phyloP scores from a whole-genome alignment of 2,888 invertebrate genomes.

The Anticlea derivata region DNA sequence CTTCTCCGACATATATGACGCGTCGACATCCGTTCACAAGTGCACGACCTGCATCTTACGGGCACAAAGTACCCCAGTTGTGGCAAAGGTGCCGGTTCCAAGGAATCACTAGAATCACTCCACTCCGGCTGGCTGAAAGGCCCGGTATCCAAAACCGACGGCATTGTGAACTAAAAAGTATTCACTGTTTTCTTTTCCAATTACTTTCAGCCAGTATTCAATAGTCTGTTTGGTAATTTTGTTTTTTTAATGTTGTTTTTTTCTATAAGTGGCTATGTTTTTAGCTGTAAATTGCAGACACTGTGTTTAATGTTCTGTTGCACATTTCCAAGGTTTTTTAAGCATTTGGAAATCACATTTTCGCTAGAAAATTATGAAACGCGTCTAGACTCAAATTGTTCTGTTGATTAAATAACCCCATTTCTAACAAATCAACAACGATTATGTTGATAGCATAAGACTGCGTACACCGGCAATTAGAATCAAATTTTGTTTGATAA shows the following conservation, averaged over 20 bases:
- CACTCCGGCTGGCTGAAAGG: slow-evolving; percentile 77
- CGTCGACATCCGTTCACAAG: slow-evolving; percentile 65
- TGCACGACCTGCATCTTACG: slow-evolving; percentile 64
- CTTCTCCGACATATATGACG: slow-evolving; percentile 77
- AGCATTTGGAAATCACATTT: slow-evolving; percentile 24
- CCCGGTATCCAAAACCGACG: slow-evolving; percentile 65
- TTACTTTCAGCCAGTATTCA: slow-evolving; percentile 8
- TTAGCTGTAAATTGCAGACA: slow-evolving; percentile 7
- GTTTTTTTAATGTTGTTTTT: not conserved
- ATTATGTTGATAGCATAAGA: slow-evolving; percentile 49
- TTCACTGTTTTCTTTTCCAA: slow-evolving; percentile 11
- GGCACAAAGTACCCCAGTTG: slow-evolving; percentile 86
- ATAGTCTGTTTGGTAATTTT: not conserved
- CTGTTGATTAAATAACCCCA: slow-evolving; percentile 48
- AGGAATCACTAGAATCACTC: slow-evolving; percentile 76
- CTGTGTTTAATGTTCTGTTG: slow-evolving; percentile 1
- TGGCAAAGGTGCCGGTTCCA: slow-evolving; percentile 70
- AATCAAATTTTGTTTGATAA: slow-evolving; percentile 54
- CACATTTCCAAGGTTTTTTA: slow-evolving; percentile 22
- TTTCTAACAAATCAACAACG: slow-evolving; percentile 51
- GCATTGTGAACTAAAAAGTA: slow-evolving; percentile 51
- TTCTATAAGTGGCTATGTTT: too few species aligned
- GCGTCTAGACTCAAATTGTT: slow-evolving; percentile 38
- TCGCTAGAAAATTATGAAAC: slow-evolving; percentile 23
- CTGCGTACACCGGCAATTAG: slow-evolving; percentile 65